Evolutionary conservation across 2,888 invertebrate genomes (phyloP).

Genomic region (Muscina levida): DNA sequence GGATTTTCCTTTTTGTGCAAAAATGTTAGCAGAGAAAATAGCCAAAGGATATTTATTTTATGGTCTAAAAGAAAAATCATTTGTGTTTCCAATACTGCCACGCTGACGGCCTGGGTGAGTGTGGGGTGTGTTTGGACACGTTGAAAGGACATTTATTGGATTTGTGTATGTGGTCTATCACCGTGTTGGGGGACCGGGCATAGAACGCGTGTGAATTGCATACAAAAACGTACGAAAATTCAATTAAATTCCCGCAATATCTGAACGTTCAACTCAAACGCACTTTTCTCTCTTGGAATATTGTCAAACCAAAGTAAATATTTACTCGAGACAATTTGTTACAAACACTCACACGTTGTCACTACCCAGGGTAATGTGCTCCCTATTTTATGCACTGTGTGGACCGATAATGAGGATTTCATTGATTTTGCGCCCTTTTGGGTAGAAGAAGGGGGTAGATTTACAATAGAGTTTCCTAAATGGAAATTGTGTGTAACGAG

Average conservation of each 20-base stretch:
- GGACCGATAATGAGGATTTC: conserved; percentile 40
- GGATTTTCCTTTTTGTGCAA: conserved; percentile 55
- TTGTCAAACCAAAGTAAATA: conserved; percentile 44
- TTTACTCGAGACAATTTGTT: conserved; percentile 39
- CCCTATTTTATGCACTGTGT: not conserved
- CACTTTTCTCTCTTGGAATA: conserved; percentile 9
- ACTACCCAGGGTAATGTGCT: not conserved
- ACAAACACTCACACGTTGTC: not conserved
- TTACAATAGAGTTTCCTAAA: conserved; percentile 60
- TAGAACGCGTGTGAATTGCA: conserved; percentile 66
- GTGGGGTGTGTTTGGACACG: not conserved
- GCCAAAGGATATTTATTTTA: conserved; percentile 62
- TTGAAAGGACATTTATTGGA: conserved; percentile 17
- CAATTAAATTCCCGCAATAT: conserved; percentile 60
- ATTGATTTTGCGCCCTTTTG: conserved; percentile 21
- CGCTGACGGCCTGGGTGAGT: not conserved
- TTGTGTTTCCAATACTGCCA: conserved; percentile 30
- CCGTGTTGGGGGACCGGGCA: conserved; percentile 47
- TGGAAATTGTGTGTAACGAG: conserved; percentile 61
- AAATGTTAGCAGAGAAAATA: conserved; percentile 55
- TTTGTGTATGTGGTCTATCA: conserved; percentile 36
- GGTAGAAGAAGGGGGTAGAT: not conserved
- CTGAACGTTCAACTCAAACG: not conserved
- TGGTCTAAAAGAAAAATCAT: conserved; percentile 62
- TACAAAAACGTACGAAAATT: conserved; percentile 65